Conservation (phyloP, 2,888 invertebrate genomes). For the Caenorhabditis becei region DNA sequence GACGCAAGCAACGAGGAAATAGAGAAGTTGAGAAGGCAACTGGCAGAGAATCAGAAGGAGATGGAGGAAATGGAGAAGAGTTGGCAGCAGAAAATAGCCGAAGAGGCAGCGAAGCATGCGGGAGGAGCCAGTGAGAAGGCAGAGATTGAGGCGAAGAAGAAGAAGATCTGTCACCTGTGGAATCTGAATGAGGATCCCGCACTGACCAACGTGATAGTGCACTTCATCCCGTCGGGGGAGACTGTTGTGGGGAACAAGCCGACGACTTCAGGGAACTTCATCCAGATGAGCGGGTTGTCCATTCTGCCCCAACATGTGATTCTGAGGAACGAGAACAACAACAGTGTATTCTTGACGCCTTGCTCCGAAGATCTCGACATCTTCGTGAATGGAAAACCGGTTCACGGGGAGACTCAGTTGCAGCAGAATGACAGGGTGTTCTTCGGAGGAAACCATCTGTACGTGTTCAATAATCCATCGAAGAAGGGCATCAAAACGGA, state of each 20-base stretch:
- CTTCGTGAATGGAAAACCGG: slow-evolving; percentile 84
- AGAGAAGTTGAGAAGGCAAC: slow-evolving; percentile 75
- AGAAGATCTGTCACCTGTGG: slow-evolving; percentile 83
- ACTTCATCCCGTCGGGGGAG: slow-evolving; percentile 83
- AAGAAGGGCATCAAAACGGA: slow-evolving; percentile 81
- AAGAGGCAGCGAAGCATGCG: slow-evolving; percentile 74
- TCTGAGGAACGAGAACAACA: slow-evolving; percentile 81
- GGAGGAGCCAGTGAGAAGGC: slow-evolving; percentile 61
- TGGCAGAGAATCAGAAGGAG: slow-evolving; percentile 84
- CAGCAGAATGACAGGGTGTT: slow-evolving; percentile 84
- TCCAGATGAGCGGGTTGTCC: slow-evolving; percentile 84
- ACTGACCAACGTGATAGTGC: slow-evolving; percentile 84
- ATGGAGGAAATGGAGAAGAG: slow-evolving; percentile 84
- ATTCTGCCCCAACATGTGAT: slow-evolving; percentile 84
- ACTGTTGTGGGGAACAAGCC: slow-evolving; percentile 80
- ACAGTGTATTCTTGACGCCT: slow-evolving; percentile 80
- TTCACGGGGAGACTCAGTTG: slow-evolving; percentile 83
- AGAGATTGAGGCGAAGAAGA: slow-evolving; percentile 72
- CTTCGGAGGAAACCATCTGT: slow-evolving; percentile 85
- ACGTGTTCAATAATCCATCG: slow-evolving; percentile 84
- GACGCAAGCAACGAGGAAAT: slow-evolving; percentile 72
- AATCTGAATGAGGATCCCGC: slow-evolving; percentile 85
- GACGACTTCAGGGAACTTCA: slow-evolving; percentile 82
- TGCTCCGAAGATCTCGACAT: slow-evolving; percentile 76
- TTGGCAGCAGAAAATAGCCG: slow-evolving; percentile 82